Percentiles rank a stretch among this genome's conserved stretches.
phyloP scores from a whole-genome alignment of 1,140 invertebrate genomes.

The Micrasema longulum region DNA sequence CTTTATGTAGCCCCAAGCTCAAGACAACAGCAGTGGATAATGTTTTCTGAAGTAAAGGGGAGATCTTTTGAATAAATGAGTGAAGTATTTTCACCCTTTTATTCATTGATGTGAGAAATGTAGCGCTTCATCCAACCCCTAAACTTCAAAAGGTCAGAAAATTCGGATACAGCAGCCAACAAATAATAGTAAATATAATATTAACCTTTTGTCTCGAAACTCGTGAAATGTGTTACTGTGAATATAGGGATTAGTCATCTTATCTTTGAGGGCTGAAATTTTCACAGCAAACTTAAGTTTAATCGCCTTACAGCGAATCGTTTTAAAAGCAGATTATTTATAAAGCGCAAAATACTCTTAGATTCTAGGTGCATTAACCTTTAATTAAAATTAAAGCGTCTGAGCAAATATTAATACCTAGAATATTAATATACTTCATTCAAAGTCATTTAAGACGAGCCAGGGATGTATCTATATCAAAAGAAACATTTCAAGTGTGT shows the following conservation, averaged over 20 bases:
- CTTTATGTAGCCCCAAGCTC: slow-evolving; percentile 44
- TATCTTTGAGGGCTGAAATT: slow-evolving; percentile 52
- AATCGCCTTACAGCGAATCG: slow-evolving; percentile 46
- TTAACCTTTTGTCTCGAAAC: no score
- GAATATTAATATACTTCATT: no score
- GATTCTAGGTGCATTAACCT: slow-evolving; percentile 13
- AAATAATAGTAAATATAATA: no score
- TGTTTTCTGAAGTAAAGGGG: slow-evolving; percentile 44
- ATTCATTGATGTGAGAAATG: no score
- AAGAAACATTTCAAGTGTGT: no score
- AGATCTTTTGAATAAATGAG: slow-evolving; percentile 52
- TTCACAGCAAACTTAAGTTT: slow-evolving; percentile 53
- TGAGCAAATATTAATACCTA: no score
- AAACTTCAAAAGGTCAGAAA: slow-evolving; percentile 36
- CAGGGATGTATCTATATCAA: no score
- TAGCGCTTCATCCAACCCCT: no score
- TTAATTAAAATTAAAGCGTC: slow-evolving; percentile 17
- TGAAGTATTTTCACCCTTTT: slow-evolving; percentile 1
- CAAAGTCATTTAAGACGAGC: no score
- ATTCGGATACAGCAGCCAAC: neutral
- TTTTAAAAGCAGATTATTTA: slow-evolving; percentile 36
- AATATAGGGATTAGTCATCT: slow-evolving; percentile 16
- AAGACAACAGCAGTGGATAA: slow-evolving; percentile 50
- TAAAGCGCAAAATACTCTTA: slow-evolving; percentile 5
- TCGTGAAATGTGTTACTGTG: no score